Evolutionary conservation across 2,113 vertebrate genomes (phyloP), one percentile per base, ranked within the genome.

Genomic region (Elephantulus edwardii): DNA sequence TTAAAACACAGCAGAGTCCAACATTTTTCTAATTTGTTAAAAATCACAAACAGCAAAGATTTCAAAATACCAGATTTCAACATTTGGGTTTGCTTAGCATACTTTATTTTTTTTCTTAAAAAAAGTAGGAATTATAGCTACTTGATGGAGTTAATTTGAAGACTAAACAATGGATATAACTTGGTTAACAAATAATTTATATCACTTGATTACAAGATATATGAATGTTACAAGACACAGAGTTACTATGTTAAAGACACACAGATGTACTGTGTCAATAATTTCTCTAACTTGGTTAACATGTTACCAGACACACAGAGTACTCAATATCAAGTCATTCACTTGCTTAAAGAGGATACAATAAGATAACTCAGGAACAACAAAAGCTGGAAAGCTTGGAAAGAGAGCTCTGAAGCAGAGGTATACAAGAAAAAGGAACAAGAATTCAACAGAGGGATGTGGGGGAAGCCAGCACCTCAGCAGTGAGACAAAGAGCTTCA

Each of bases 321-420:
- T 28, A 35, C 79, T 91, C 54, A 62, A 3, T 5, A 88, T 33
- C 93, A 88, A n/a, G 24, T 35, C 35, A 86, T 90, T 88, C 72
- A 76, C 72, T 83, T 76, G 56, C 78, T 48, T 62, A 83, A 89
- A 86, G 38, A 84, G 58, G 81, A 64, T 60, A 78, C 56, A 86
- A 6, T 40, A 92, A 52, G 24, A 72, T 72, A 58, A 79, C 26
- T 88, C 66, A 91, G 75, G 26, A 88, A 30, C 54, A 17, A 68
- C 24, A 89, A 80, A 48, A 72, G 48, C 64, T 30, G 46, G 46
- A n/a, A 86, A 56, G 22, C 30, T 26, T 71, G 24, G 44, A 44
- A 76, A 42, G 8, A 85, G 40, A 91, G 56, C 10, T n/a, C 71
- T 90, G 64, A 77, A 86, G 46, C 26, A 86, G 20, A 76, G 17